phyloP scores from a whole-genome alignment of 2,797 vertebrate species.

The Oryzias sinensis region DNA sequence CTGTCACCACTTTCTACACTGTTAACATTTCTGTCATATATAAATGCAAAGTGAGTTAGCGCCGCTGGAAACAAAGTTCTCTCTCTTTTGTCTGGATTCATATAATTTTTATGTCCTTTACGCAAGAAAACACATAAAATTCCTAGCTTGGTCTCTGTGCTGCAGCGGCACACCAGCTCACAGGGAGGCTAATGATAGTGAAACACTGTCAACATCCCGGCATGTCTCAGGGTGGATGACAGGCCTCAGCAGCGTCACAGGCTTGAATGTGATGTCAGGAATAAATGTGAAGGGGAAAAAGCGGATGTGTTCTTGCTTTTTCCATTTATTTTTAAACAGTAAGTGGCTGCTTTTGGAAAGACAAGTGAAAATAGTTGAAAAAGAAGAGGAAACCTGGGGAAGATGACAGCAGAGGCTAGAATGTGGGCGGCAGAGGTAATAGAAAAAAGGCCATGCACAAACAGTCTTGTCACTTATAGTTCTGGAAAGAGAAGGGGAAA shows the following conservation, averaged over 20 bases:
- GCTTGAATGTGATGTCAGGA: slow-evolving; percentile 44
- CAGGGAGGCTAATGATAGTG: slow-evolving; percentile 48
- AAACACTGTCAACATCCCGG: slow-evolving; percentile 39
- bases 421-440: slow-evolving; percentile 5
- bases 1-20: not conserved
- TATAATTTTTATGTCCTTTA: slow-evolving; percentile 8
- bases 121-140: slow-evolving; percentile 1
- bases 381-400: slow-evolving; percentile 5
- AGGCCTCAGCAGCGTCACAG: slow-evolving; percentile 32
- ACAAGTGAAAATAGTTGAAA: slow-evolving; percentile 17
- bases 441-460: slow-evolving; percentile 1
- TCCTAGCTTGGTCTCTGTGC: not conserved
- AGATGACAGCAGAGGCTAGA: slow-evolving; percentile 11
- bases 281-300: slow-evolving; percentile 48
- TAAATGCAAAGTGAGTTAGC: not conserved
- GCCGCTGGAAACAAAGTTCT: not conserved
- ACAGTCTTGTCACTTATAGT: slow-evolving; percentile 2
- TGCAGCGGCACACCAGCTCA: slow-evolving; percentile 3
- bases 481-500: not conserved
- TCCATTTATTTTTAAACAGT: slow-evolving; percentile 28
- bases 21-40: not conserved
- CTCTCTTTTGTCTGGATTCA: not conserved
- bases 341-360: slow-evolving; percentile 9
- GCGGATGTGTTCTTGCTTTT: slow-evolving; percentile 19
- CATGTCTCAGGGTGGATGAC: slow-evolving; percentile 42